Conservation (phyloP, 2,113 vertebrate species). For the Nannospalax galili region DNA sequence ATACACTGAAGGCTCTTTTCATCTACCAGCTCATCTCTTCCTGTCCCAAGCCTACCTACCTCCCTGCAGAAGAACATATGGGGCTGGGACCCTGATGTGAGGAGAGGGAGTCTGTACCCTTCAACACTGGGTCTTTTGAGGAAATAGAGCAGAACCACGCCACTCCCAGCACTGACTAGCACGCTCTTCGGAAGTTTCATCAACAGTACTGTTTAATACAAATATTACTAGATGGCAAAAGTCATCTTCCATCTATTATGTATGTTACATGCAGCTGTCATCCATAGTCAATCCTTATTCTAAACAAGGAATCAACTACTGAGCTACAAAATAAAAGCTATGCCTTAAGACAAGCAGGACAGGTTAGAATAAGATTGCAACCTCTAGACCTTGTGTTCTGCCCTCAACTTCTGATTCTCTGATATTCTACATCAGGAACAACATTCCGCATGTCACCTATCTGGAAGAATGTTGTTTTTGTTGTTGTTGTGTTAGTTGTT, state of each 20-base stretch:
- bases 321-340: not conserved
- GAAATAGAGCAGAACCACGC: not conserved
- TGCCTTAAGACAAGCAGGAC: not conserved
- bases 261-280: not conserved
- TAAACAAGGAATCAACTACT: not conserved
- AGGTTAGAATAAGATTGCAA: not conserved
- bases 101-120: not conserved
- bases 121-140: not conserved
- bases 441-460: not conserved
- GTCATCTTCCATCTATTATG: not conserved
- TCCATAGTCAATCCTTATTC: not conserved
- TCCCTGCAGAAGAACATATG: accelerated
- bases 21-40: not conserved
- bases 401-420: not conserved
- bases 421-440: not conserved
- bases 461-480: not conserved
- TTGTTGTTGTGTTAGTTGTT: not conserved
- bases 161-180: not conserved
- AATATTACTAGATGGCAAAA: not conserved
- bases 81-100: accelerated
- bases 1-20: accelerated
- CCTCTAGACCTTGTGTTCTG: not conserved
- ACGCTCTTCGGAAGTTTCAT: too few relatives aligned
- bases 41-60: accelerated
- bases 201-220: not conserved